Base-by-base conservation (phyloP, 2,888 invertebrate species). In the Exephanes ischioxanthus region DNA sequence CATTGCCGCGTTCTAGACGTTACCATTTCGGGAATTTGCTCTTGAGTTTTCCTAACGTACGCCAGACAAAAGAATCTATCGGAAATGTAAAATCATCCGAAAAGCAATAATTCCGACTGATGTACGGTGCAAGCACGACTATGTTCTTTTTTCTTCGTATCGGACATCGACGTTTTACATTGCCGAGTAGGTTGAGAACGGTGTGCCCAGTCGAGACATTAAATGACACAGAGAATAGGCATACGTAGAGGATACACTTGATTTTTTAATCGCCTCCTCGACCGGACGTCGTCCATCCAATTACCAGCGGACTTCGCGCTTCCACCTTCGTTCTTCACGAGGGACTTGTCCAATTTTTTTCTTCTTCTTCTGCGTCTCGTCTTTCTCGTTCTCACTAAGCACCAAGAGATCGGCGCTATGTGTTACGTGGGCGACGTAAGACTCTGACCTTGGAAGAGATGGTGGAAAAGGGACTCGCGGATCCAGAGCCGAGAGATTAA, bases 201-300 rank as follows among this genome's bases (percentile, higher is more conserved):
- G 19, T 30, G 11, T 7, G 61, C 4, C 30, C 9, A 6, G 61
- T n/a, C 73, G 41, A 16, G 63, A 51, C 22, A 48, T 30, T 53
- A 30, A 48, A 58, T 67, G 66, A 48, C 45, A 41, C 51, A 19
- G 2, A 37, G 58, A 33, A 45, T 16, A 70, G 58, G 51, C 33
- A 55, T 14, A 48, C 67, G 30, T 11, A 53, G 48, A 41, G 26
- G 41, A 41, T 63, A 53, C 19, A 37, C 19, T 53, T 66, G 73
- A 79, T 81, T 75, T 81, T 80, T 63, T 11, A 71, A 82, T 75
- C 63, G 70, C 63, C 67, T 67, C 66, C 72, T 73, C 80, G 68
- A 77, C 82, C 83, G 85, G 83, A 85, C 76, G 85, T 80, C 83
- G 85, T 83, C 80, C 83, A 83, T 83, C 83, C 86, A 83, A 86